Base-by-base conservation (phyloP, 1,140 invertebrate genomes). In the Leptinotarsa texana region DNA sequence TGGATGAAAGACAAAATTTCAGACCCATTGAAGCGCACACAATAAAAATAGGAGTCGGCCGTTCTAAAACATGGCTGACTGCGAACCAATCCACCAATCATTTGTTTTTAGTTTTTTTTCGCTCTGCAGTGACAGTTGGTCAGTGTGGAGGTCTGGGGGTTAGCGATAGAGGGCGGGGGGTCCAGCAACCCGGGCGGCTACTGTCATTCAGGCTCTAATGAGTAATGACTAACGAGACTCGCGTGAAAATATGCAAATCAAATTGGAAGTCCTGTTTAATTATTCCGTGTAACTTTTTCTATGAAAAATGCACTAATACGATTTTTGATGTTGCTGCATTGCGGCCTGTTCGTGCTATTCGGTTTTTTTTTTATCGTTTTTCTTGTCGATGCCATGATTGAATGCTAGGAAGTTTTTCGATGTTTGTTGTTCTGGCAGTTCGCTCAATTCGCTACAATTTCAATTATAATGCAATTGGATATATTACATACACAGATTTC, bases 241-340 rank as follows among this genome's bases (percentile, higher is more conserved):
- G 82, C 80, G 82, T 80, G 83, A 82, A 83, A 83, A 84, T 84
- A 84, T 84, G 82, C 83, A 84, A 84, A 84, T 84, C 82, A 83
- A 84, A 84, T 84, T 84, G 83, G 78, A 81, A 81, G 82, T 81
- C 80, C 78, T 81, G 80, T 84, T 84, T 83, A 83, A 83, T 84
- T 83, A 84, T 84, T 83, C 82, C 62, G 74, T 80, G 80, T 80
- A 75, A 75, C 73, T 76, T 80, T 81, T 76, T 75, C 74, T 73
- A 68, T 65, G 69, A 79, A 80, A 81, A 81, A 80, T 74, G 80
- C 74, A 71, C 76, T 77, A 78, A 78, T 76, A 78, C 74, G 74
- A 81, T 81, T 81, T 80, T 81, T 78, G 74, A 75, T 75, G 75
- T 75, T 72, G 69, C 73, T 74, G 76, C 73, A 74, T 24, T 74